These are phyloP conservation scores for Apodemia hepburni DNA, from an alignment of 2,888 invertebrate genomes.

Conservation along the genomic window DNA sequence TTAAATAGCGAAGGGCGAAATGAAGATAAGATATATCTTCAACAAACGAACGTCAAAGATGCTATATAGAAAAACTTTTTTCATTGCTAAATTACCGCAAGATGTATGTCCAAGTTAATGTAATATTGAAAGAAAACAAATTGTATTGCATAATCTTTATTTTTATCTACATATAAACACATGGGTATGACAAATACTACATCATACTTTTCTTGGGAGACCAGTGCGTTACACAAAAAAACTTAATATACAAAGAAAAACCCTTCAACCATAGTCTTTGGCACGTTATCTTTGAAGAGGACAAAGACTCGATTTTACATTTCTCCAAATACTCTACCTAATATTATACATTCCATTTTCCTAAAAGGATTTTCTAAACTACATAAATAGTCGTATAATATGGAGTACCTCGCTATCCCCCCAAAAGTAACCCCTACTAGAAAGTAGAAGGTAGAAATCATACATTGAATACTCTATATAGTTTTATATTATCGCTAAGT, in stretches of 20 bases:
- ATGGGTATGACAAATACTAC: conserved; percentile 69
- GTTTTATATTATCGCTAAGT: no score
- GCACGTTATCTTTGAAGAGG: conserved; percentile 76
- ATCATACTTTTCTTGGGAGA: conserved; percentile 66
- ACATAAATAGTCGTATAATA: not conserved
- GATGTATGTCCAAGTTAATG: no score
- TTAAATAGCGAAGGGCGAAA: no score
- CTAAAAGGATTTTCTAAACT: conserved; percentile 13
- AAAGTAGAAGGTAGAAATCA: no score
- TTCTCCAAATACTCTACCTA: conserved; percentile 47
- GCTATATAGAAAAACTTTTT: no score
- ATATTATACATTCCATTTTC: conserved; percentile 17
- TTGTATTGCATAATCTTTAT: conserved; percentile 66
- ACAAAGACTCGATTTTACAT: conserved; percentile 73
- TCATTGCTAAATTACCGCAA: no score
- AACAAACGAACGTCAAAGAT: no score
- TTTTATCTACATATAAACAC: conserved; percentile 78
- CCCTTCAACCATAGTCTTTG: conserved; percentile 73
- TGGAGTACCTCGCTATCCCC: no score
- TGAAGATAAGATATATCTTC: no score
- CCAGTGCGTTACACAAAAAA: conserved; percentile 70
- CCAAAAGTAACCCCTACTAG: no score
- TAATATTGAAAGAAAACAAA: conserved; percentile 34
- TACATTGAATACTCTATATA: no score
- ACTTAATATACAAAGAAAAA: conserved; percentile 48